Conservation (phyloP, 2,113 vertebrate species). For the Arvicanthis niloticus region DNA sequence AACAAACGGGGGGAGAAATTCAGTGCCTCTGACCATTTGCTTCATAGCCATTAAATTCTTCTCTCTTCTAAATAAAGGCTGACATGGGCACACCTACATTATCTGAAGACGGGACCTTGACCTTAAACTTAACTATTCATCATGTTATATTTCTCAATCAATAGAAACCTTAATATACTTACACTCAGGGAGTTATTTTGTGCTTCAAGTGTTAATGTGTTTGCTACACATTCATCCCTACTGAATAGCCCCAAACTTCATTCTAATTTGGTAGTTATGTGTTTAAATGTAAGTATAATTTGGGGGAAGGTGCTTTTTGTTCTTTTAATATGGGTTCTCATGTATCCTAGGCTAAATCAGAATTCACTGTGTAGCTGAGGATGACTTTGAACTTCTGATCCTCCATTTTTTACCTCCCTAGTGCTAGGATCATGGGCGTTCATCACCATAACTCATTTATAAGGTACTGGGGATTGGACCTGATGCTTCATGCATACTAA, state of each 20-base stretch:
- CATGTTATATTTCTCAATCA: not conserved
- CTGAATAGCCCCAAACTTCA: not conserved
- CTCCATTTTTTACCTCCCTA: not conserved
- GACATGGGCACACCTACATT: not conserved
- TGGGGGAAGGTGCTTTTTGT: not conserved
- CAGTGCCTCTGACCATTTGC: not conserved
- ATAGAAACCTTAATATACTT: constrained; percentile 28
- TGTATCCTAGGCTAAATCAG: not conserved
- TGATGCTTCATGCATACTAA: not conserved
- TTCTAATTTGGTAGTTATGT: constrained; percentile 36
- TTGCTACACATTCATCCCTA: not conserved
- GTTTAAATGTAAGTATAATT: constrained; percentile 27
- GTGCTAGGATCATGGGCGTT: not conserved
- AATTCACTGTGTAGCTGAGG: not conserved
- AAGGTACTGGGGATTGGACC: not conserved
- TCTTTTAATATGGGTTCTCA: not conserved
- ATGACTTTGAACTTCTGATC: not conserved
- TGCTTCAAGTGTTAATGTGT: not conserved
- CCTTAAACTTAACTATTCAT: not conserved
- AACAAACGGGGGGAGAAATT: not conserved
- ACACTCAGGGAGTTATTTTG: not conserved
- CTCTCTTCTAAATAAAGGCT: not conserved
- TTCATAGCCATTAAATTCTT: not conserved
- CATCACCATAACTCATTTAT: not conserved
- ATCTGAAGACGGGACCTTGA: not conserved